Evolutionary conservation across 2,113 vertebrate genomes (phyloP).

Genomic region (Gopherus flavomarginatus): DNA sequence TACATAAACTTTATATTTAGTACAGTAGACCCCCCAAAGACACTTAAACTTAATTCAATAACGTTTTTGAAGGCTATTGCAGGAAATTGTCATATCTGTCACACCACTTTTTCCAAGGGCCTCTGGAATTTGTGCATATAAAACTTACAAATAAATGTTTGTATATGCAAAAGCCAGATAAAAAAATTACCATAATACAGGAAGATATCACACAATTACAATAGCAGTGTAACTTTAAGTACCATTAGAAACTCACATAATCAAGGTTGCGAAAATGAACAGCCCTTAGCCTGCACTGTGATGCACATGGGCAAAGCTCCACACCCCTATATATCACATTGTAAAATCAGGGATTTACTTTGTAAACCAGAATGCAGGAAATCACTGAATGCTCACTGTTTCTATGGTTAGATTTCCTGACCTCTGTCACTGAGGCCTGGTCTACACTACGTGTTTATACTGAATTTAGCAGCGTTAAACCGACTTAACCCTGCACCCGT

Average conservation of each 20-base stretch:
- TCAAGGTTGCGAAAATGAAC: background rate
- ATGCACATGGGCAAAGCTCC: background rate
- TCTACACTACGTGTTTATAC: too few species aligned
- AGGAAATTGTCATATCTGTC: background rate
- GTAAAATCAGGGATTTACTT: background rate
- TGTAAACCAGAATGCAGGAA: background rate
- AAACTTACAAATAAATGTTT: background rate
- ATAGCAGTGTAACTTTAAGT: background rate
- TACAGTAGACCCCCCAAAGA: background rate
- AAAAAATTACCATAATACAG: background rate
- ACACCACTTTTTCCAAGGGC: background rate
- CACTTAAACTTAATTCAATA: background rate
- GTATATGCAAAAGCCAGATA: background rate
- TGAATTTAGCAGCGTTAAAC: too few species aligned
- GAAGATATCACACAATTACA: background rate
- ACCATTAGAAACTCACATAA: fast-evolving
- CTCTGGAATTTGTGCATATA: background rate
- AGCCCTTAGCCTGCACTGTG: background rate
- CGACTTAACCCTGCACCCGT: too few species aligned
- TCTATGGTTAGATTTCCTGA: background rate
- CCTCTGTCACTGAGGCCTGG: background rate
- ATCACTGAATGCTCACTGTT: background rate
- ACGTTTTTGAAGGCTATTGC: background rate
- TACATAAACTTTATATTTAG: background rate
- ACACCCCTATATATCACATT: background rate